phyloP scores from a whole-genome alignment of 2,888 invertebrate species.

The Drosophila mulleri region DNA sequence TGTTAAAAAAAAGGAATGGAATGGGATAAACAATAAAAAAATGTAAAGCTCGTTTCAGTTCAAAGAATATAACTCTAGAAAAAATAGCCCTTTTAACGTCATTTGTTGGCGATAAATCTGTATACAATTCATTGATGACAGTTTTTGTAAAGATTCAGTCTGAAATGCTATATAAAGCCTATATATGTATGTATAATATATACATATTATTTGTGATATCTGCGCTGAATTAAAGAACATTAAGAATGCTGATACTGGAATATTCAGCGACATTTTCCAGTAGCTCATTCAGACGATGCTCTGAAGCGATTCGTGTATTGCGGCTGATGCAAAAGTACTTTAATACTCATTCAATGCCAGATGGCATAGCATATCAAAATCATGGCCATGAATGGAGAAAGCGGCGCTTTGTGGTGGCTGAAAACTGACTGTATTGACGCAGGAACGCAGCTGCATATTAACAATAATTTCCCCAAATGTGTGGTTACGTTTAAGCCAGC shows the following conservation, averaged over 20 bases:
- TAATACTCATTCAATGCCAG: conserved; percentile 28
- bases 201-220: background rate
- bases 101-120: background rate
- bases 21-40: background rate
- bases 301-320: background rate
- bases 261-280: background rate
- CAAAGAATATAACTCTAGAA: too few relatives aligned
- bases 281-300: background rate
- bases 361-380: conserved; percentile 15
- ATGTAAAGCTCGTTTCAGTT: background rate
- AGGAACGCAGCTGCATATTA: conserved; percentile 77
- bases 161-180: background rate
- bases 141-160: background rate
- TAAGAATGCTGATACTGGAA: background rate
- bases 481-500: conserved; percentile 77
- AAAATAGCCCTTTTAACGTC: background rate
- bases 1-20: too few relatives aligned
- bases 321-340: conserved; percentile 20
- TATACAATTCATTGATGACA: background rate
- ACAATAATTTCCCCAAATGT: conserved; percentile 79
- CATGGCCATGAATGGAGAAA: conserved; percentile 13
- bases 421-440: conserved; percentile 34
- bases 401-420: conserved; percentile 30
- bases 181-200: background rate
- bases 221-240: too few relatives aligned